Percentiles rank a stretch among this genome's conserved stretches.
Conservation (phyloP, 2,797 vertebrate genomes). For the Paratrypauchen microcephalus region DNA sequence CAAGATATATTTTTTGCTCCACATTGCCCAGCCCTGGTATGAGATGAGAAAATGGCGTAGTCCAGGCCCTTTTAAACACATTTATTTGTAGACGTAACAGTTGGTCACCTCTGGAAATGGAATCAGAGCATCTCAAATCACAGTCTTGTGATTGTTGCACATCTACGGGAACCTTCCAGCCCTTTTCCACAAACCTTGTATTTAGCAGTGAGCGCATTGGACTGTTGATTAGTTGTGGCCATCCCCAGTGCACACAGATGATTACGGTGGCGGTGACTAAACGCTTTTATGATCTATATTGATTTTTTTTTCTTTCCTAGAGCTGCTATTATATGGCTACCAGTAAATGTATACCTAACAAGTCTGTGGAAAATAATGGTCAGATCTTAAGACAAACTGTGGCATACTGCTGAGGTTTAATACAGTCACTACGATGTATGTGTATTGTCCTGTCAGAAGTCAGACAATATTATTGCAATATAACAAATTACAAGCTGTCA, state of each 20-base stretch:
- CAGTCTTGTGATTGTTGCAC: conserved; percentile 5
- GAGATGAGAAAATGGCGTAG: no score
- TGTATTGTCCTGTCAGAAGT: no score
- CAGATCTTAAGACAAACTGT: conserved; percentile 45
- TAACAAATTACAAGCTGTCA: no score
- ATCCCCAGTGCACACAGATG: conserved; percentile 20
- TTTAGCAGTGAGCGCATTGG: conserved; percentile 11
- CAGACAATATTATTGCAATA: no score
- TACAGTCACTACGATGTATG: no score
- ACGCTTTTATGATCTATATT: conserved; percentile 31
- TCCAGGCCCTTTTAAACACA: conserved; percentile 3
- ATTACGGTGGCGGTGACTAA: conserved; percentile 42
- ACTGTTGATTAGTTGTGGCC: conserved; percentile 35
- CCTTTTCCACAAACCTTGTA: not conserved
- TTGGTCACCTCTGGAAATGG: not conserved
- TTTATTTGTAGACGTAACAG: not conserved
- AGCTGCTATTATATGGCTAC: conserved; percentile 44
- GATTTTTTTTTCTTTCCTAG: conserved; percentile 30
- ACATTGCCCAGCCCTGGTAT: no score
- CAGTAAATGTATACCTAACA: conserved; percentile 44
- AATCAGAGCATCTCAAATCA: not conserved
- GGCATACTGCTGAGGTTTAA: not conserved
- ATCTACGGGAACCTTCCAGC: not conserved
- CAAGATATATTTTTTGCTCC: no score
- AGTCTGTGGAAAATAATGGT: conserved; percentile 50